These are phyloP conservation scores for Synanthedon tipuliformis DNA, from an alignment of 2,888 invertebrate genomes.

Conservation along the genomic window DNA sequence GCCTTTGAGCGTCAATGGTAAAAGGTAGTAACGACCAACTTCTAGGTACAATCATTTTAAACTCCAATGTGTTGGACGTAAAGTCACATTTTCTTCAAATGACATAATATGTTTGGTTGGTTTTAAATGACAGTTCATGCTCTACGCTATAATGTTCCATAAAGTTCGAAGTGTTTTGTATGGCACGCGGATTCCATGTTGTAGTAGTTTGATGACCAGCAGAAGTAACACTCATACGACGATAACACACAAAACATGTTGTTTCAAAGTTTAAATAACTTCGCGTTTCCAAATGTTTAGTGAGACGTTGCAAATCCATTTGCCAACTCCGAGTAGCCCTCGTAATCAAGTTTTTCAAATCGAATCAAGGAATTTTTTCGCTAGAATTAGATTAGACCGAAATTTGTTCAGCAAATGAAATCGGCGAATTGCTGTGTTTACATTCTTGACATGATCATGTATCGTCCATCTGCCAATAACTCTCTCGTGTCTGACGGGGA, in stretches of 20 bases:
- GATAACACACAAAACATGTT: slow-evolving; percentile 19
- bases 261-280: slow-evolving; percentile 19
- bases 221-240: not conserved
- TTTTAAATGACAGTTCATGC: too few species aligned
- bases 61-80: too few species aligned
- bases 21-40: too few species aligned
- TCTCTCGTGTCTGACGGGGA: slow-evolving; percentile 78
- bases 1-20: too few species aligned
- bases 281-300: slow-evolving; percentile 4
- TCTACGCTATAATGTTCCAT: too few species aligned
- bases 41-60: too few species aligned
- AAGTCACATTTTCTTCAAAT: too few species aligned
- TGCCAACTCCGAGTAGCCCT: slow-evolving; percentile 13
- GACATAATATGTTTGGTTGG: too few species aligned
- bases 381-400: slow-evolving; percentile 1
- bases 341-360: not conserved
- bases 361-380: slow-evolving; percentile 1
- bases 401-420: slow-evolving; percentile 4
- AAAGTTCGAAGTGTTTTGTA: too few species aligned
- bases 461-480: slow-evolving; percentile 70
- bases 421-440: slow-evolving; percentile 29
- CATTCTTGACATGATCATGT: slow-evolving; percentile 65
- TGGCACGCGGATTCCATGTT: too few species aligned
- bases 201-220: too few species aligned
- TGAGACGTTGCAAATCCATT: slow-evolving; percentile 10